Base-by-base conservation (phyloP, 2,113 vertebrate species). In the Panurus biarmicus region DNA sequence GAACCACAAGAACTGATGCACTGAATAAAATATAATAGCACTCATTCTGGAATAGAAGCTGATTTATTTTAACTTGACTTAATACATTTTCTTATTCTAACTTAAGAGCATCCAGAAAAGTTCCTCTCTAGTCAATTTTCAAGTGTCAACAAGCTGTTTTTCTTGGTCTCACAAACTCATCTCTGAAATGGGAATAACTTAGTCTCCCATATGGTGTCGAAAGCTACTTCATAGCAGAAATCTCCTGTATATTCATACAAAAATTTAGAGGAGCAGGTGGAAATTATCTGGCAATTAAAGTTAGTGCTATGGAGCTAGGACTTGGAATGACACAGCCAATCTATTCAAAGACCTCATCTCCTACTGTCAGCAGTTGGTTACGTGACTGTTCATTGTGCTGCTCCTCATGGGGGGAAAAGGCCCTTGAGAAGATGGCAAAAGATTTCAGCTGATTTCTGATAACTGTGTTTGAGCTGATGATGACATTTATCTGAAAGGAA, bases 171-270 rank as follows among this genome's bases (percentile, higher is more conserved):
- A 92, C 86, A 94, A 88, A 74, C n/a, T 86, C 48, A 20, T 92
- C 69, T 93, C 94, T 94, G 83, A 95, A 96, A 96, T 84, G 88
- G 95, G 95, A 96, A 96, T 95, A 96, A 92, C 83, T 95, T 90
- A 90, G 65, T 81, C 72, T 95, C 83, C 94, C 95, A 96, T 95
- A 94, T 96, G 95, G 92, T 81, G 95, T 72, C 74, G 76, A 95
- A 96, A 95, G 88, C 88, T 95, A 90, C 79, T 96, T 96, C 87
- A 66, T 57, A 91, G 85, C 0, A 40, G 90, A 95, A 95, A 80
- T 92, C 85, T 96, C 92, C 95, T 94, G 85, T 96, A 95, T 96
- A 94, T 85, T 95, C 87, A 90, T 93, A 90, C 35, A 75, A 65
- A 78, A 94, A 79, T 96, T 93, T 67, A 91, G 91, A 86, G 67